Percentiles rank a stretch among this genome's conserved stretches.
Conservation (phyloP, 2,797 vertebrate species). For the Enteromius afrohamiltoni region DNA sequence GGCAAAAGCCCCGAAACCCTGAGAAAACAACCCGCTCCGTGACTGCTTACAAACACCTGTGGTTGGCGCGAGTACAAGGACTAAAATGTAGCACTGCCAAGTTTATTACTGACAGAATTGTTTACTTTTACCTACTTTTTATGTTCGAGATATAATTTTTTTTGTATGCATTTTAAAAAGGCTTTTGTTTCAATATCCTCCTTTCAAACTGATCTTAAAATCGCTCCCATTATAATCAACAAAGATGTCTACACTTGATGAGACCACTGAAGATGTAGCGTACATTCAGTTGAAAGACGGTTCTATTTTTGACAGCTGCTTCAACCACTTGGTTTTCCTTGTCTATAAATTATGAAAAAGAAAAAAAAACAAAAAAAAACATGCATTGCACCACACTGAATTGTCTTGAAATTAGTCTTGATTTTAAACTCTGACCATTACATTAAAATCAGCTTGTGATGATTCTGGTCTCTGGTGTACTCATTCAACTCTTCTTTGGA, state of each 20-base stretch:
- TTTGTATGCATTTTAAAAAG: background rate
- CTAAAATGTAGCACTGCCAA: constrained; percentile 5
- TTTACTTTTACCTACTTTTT: background rate
- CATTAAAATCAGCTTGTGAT: background rate
- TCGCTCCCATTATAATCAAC: background rate
- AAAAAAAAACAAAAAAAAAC: background rate
- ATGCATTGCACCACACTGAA: too few relatives aligned
- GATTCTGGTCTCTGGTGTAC: background rate
- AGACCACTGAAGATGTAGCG: background rate
- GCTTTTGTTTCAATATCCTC: background rate
- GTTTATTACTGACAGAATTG: background rate
- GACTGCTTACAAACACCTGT: constrained; percentile 29
- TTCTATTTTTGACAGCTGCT: background rate
- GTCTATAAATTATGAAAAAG: background rate
- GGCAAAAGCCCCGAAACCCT: constrained; percentile 46
- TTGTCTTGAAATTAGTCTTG: background rate
- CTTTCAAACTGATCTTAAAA: background rate
- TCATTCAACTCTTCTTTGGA: background rate
- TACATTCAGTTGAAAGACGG: background rate
- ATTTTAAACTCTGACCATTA: too few relatives aligned
- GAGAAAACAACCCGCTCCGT: constrained; percentile 25
- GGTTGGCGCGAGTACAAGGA: constrained; percentile 38
- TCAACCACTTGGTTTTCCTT: background rate
- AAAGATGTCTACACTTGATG: background rate
- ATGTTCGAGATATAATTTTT: background rate